These are phyloP conservation scores for Anomalospiza imberbis DNA, from an alignment of 2,797 vertebrate species.

Conservation along the genomic window DNA sequence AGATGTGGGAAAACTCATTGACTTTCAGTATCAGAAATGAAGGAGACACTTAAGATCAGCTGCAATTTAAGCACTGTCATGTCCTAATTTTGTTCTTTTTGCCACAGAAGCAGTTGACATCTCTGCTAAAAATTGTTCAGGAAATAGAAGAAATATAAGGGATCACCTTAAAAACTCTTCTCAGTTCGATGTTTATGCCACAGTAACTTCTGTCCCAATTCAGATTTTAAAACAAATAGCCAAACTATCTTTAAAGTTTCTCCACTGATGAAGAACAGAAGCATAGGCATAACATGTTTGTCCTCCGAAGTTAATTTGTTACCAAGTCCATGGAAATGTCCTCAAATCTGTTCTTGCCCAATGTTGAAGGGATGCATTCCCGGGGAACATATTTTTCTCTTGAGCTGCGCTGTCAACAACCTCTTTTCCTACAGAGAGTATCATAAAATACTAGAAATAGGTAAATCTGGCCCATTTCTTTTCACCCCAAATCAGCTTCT, in stretches of 20 bases:
- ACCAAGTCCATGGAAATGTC: neutral
- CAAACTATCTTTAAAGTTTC: neutral
- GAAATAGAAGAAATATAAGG: neutral
- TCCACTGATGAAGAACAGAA: neutral
- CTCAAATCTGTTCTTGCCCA: neutral
- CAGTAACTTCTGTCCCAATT: neutral
- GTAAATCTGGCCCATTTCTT: neutral
- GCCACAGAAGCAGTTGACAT: neutral
- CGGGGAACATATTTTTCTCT: neutral
- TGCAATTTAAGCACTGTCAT: neutral
- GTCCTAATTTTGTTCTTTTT: neutral
- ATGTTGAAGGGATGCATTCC: neutral
- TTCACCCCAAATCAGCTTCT: neutral
- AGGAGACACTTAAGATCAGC: neutral
- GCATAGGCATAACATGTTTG: fast-evolving
- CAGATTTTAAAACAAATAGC: neutral
- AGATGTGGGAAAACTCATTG: neutral
- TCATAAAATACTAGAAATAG: neutral
- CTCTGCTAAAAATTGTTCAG: neutral
- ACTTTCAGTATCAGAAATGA: neutral
- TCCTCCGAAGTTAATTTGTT: neutral
- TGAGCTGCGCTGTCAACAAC: neutral
- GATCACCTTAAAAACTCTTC: neutral
- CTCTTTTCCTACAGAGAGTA: neutral
- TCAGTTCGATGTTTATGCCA: neutral